phyloP scores from a whole-genome alignment of 2,888 invertebrate genomes.

The Dascillus cervinus region DNA sequence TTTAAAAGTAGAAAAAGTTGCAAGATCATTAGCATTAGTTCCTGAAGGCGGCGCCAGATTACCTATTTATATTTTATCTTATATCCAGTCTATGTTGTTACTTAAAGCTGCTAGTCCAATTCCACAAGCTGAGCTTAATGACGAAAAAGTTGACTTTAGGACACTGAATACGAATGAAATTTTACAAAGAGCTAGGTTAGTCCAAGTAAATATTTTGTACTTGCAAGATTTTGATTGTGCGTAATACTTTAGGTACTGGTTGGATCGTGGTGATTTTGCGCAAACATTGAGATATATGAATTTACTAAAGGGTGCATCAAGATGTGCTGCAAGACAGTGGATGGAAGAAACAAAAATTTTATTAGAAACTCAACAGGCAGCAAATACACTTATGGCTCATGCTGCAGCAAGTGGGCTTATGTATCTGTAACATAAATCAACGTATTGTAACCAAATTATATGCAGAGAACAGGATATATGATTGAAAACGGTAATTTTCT shows the following conservation, averaged over 20 bases:
- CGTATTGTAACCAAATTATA: not conserved
- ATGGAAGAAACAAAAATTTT: conserved; percentile 72
- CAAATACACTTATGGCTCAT: conserved; percentile 81
- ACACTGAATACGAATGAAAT: conserved; percentile 81
- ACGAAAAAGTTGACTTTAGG: conserved; percentile 64
- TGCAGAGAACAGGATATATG: too few relatives aligned
- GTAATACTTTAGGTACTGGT: conserved; percentile 73
- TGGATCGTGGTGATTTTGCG: conserved; percentile 81
- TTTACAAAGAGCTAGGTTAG: conserved; percentile 78
- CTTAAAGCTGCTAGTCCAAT: conserved; percentile 61
- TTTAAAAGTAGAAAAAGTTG: conserved; percentile 70
- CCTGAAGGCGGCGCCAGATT: conserved; percentile 83
- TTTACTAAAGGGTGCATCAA: conserved; percentile 81
- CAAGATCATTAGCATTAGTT: conserved; percentile 76
- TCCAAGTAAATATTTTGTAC: not conserved
- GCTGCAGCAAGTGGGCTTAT: conserved; percentile 69
- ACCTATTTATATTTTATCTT: conserved; percentile 77
- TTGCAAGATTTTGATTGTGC: too few relatives aligned
- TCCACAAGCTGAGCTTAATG: conserved; percentile 63
- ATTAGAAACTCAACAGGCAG: conserved; percentile 85
- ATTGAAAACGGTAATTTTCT: too few relatives aligned
- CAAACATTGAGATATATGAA: conserved; percentile 81
- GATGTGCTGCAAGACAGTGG: conserved; percentile 80
- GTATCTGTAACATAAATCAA: conserved; percentile 35
- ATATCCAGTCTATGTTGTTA: conserved; percentile 79